Base-by-base conservation (phyloP, 2,797 vertebrate genomes). In the Tiaroga cobitis region DNA sequence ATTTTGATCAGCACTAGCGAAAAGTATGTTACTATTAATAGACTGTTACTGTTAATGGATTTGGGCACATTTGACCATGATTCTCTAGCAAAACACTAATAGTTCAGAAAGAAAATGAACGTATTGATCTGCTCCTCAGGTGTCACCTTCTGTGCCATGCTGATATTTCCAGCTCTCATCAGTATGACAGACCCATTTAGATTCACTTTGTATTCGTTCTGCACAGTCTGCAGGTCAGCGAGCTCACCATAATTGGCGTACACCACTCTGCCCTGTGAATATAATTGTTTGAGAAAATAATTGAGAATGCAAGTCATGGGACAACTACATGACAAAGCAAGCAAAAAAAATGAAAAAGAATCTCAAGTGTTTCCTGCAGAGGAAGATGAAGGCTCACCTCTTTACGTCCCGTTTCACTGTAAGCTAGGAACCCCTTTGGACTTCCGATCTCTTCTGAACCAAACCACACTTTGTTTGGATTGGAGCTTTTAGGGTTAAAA, bases 141-240 rank as follows among this genome's bases (percentile, higher is more conserved):
- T 65, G 85, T 90, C 81, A 98, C 98, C 97, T 99, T 96, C 89
- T 98, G 95, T 29, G 98, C 96, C 90, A 98, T 95, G 34, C 94
- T 93, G 90, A 97, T 95, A 51, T 93, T 68, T 49, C 97, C 97
- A 78, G 96, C 94, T 90, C 96, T 95, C 19, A 98, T 92, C 74
- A 99, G 94, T 76, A 97, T 65, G 82, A 99, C 91, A 32, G 91
- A 88, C 46, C 88, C 94, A n/a, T 86, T 92, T 79, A 97, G 70
- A 51, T 89, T 3, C n/a, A 95, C 0, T 0, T 1, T 0, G 32
- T 16, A 37, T 9, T 16, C 41, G 2, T 0, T 34, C 0, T 26
- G 26, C 43, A 98, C 51, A 0, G 69, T 8, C 2, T 92, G 82
- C 87, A 99, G 94, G 87, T 99, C 97, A 59, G 93, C 85, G 70